Evolutionary conservation across 2,797 vertebrate genomes (phyloP), one percentile per base, ranked within the genome.

Genomic region (Buphagus erythrorhynchus): DNA sequence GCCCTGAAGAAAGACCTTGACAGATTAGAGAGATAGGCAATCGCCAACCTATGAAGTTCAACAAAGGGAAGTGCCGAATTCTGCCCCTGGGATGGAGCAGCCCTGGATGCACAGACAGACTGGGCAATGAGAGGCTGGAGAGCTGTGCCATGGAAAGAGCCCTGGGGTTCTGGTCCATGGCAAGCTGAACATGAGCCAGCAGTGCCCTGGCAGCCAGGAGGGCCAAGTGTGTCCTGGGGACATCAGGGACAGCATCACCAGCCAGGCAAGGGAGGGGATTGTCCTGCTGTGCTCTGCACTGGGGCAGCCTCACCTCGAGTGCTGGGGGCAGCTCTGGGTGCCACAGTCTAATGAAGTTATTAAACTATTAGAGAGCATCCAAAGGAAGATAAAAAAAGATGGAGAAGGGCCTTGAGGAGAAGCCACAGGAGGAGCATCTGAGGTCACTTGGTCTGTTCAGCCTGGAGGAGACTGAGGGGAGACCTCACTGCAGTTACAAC

Each of bases 41-140:
- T 36, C 36, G 29, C 7, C 25, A 42, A 10, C 12, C 8, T 31
- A 5, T 8, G 15, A 18, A 36, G 5, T n/a, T 61, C 22, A 59
- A 20, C 6, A 52, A 28, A 3, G 19, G 5, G 1, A 3, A 4
- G 18, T 38, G 7, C 3, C 0, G 0, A 1, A 51, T 51, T 51
- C 10, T 75, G 28, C 26, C 8, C 6, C 18, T 43, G 45, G 51
- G 4, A 19, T 43, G 45, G 18, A 25, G 4, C 22, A 75, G 3
- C 26, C 52, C 45, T 67, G 71, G 15, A 10, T n/a, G 22, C 5
- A 36, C 8, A 5, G 36, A 31, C 43, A 66, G n/a, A 13, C 17
- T 15, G 43, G 51, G 46, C 5, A 42, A 48, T 9, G 68, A 48
- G 48, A 54, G 49, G 48, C 33, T 62, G 79, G 2, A 40, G 42